Evolutionary conservation across 1,140 invertebrate species (phyloP), one percentile per base, ranked within the genome.

Genomic region (silkworm (Bombyx mori)): DNA sequence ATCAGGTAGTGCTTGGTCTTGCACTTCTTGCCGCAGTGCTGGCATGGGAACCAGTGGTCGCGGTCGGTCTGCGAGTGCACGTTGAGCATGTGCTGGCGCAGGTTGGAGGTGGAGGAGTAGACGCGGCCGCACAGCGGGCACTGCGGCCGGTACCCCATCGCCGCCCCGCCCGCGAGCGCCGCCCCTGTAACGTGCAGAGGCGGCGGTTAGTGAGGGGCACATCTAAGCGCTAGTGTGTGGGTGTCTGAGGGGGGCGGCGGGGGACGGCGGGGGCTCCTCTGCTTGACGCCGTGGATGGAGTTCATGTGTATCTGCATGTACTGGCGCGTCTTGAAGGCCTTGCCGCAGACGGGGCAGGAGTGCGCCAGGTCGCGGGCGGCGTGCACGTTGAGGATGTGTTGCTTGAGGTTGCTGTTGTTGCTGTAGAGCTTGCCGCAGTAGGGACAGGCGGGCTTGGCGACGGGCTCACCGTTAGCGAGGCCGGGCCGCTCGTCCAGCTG

Each of bases 1-100:
- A 93, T 92, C 73, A 93, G 89, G 75, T 93, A 93, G 79, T 94
- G 92, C 81, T 93, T 93, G 66, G 92, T 94, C 88, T 93, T 93
- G 88, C 92, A 93, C 61, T 91, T 91, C 84, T 93, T 93, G 66
- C 92, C 92, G 83, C 92, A 93, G 66, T 93, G 89, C 81, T 91
- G 89, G 84, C 92, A 94, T 67, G 90, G 90, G 65, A 91, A 91
- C 90, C 92, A 93, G 72, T 92, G 91, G 74, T 93, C 91, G 71
- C 91, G 90, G 57, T 92, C 89, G 61, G 92, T 91, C 81, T 91
- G 90, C 68, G 91, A 91, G 86, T 93, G 92, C 73, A 93, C 91
- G 79, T 93, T 93, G 87, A 92, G 91, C 72, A 93, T 91, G 81
- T 94, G 92, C 85, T 92, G 91, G 67, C 91, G 89, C 60, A 93